A percentile compares a stretch with the other conserved stretches of the same genome.
These are phyloP conservation scores for Dendrolimus kikuchii DNA, from an alignment of 1,140 invertebrate genomes.

Conservation along the genomic window DNA sequence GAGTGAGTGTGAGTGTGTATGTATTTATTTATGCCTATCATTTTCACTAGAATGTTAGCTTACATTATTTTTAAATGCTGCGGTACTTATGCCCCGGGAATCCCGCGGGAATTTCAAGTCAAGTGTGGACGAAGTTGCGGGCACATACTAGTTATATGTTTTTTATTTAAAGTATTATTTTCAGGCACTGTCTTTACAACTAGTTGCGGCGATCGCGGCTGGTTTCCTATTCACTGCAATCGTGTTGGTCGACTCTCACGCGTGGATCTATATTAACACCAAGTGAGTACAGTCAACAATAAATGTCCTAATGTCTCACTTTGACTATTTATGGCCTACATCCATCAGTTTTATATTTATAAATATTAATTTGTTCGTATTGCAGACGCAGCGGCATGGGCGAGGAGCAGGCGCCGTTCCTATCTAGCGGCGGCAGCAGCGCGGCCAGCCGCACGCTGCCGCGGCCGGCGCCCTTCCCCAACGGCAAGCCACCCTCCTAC, in stretches of 20 bases:
- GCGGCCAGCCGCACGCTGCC: constrained; percentile 45
- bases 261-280: constrained; percentile 96
- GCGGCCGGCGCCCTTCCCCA: constrained; percentile 49
- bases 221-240: constrained; percentile 92
- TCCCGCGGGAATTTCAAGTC: too few relatives aligned
- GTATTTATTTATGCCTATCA: too few relatives aligned
- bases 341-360: background rate
- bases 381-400: constrained; percentile 45
- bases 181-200: constrained; percentile 80
- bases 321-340: too few relatives aligned
- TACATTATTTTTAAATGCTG: too few relatives aligned
- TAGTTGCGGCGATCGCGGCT: constrained; percentile 86
- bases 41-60: too few relatives aligned
- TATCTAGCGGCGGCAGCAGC: constrained; percentile 41
- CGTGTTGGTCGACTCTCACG: constrained; percentile 94
- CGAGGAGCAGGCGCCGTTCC: constrained; percentile 67
- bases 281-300: constrained; percentile 79
- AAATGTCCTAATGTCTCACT: too few relatives aligned
- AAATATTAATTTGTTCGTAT: background rate
- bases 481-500: constrained; percentile 66
- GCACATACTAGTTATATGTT: too few relatives aligned
- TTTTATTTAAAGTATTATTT: constrained; percentile 7
- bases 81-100: too few relatives aligned
- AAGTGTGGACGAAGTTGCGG: too few relatives aligned
- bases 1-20: too few relatives aligned